phyloP scores from a whole-genome alignment of 2,797 vertebrate genomes.

The Notolabrus celidotus region DNA sequence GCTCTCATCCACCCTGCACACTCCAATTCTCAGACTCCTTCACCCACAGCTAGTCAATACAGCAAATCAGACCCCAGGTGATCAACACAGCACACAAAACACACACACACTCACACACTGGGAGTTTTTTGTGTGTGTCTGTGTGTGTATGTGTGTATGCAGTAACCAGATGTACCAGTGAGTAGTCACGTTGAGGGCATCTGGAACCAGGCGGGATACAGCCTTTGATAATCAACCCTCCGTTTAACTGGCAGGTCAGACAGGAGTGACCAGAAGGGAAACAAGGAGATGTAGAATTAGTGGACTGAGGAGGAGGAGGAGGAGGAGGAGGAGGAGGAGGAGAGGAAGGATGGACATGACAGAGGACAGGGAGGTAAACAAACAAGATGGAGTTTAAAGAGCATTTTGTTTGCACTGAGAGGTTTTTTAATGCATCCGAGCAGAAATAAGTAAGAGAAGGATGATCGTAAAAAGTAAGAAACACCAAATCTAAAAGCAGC shows the following conservation, averaged over 20 bases:
- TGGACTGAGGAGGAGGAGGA: slow-evolving; percentile 10
- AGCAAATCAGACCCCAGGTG: slow-evolving; percentile 32
- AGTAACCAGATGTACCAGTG: slow-evolving; percentile 73
- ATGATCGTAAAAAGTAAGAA: not conserved
- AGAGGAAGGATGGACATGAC: not conserved
- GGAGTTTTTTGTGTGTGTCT: too few species aligned
- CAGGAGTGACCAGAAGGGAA: slow-evolving; percentile 27
- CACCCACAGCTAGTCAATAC: slow-evolving; percentile 41
- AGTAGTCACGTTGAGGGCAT: slow-evolving; percentile 69
- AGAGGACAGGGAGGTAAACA: slow-evolving; percentile 8
- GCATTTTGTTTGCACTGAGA: too few species aligned
- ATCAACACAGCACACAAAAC: slow-evolving; percentile 56
- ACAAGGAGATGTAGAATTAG: slow-evolving; percentile 25
- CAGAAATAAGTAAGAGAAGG: not conserved
- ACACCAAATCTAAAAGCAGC: not conserved
- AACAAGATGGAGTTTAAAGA: too few species aligned
- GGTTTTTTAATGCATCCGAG: not conserved
- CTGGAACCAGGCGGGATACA: slow-evolving; percentile 47
- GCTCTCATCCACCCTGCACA: not conserved
- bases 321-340: slow-evolving; percentile 4
- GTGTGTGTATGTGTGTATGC: not conserved
- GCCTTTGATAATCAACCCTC: slow-evolving; percentile 62
- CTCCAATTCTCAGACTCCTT: slow-evolving; percentile 14
- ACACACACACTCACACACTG: slow-evolving; percentile 31
- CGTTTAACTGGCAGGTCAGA: slow-evolving; percentile 46